phyloP scores from a whole-genome alignment of 2,113 vertebrate species.

The Myotis yumanensis region DNA sequence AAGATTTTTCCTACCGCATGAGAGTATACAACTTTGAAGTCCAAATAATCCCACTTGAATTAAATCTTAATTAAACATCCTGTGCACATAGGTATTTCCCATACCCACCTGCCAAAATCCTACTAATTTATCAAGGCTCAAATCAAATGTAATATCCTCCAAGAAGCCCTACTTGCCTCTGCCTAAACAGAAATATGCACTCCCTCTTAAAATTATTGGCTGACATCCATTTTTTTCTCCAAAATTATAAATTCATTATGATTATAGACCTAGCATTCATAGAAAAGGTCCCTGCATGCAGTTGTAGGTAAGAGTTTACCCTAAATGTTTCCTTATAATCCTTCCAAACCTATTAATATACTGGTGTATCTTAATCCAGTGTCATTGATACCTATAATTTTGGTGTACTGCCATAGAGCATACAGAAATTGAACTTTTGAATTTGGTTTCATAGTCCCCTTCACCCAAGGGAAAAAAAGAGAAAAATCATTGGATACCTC shows the following conservation, averaged over 20 bases:
- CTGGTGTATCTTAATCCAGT: background rate
- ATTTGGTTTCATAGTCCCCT: slow-evolving; percentile 5
- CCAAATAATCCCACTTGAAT: slow-evolving; percentile 32
- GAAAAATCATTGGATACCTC: background rate
- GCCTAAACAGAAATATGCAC: background rate
- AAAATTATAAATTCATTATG: slow-evolving; percentile 23
- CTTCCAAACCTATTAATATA: background rate
- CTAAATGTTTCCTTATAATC: background rate
- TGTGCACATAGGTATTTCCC: background rate
- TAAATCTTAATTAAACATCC: slow-evolving; percentile 27
- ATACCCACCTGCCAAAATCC: background rate
- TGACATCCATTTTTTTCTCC: background rate
- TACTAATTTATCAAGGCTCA: background rate
- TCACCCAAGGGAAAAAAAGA: background rate
- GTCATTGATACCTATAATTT: slow-evolving; percentile 14
- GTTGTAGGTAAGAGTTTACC: background rate
- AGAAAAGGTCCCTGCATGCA: background rate
- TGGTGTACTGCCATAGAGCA: background rate
- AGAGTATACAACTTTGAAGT: background rate
- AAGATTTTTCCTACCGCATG: background rate
- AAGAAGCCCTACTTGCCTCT: background rate
- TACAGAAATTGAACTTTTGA: background rate
- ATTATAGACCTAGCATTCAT: background rate
- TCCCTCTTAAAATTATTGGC: background rate
- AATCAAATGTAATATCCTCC: background rate